These are phyloP conservation scores for Rattus rattus DNA, from an alignment of 2,113 vertebrate genomes.

Conservation along the genomic window DNA sequence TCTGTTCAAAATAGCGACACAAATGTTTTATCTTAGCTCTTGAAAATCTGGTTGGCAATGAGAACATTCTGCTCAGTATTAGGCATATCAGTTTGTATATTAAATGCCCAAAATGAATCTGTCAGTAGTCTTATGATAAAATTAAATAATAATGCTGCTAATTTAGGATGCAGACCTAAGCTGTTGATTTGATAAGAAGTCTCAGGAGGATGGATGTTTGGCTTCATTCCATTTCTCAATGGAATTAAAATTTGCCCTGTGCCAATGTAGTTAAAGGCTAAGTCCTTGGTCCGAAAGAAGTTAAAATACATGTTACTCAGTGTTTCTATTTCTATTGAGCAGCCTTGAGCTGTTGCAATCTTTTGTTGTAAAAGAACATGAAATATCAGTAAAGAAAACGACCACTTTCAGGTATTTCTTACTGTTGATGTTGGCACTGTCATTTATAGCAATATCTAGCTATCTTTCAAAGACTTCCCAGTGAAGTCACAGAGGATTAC, in stretches of 20 bases:
- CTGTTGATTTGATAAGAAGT: slow-evolving; percentile 37
- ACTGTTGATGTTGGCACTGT: neutral
- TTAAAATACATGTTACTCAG: neutral
- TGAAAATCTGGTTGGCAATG: neutral
- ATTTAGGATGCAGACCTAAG: slow-evolving; percentile 3
- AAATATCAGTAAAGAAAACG: neutral
- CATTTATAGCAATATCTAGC: slow-evolving; percentile 13
- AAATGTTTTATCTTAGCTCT: neutral
- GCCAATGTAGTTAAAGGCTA: neutral
- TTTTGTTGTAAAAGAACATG: neutral
- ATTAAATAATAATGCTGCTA: slow-evolving; percentile 44
- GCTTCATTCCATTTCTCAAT: neutral
- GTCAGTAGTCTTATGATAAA: slow-evolving; percentile 30
- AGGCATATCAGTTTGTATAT: neutral
- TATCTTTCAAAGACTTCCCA: neutral
- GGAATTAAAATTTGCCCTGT: slow-evolving; percentile 40
- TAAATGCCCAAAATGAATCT: slow-evolving; percentile 2
- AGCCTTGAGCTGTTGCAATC: neutral
- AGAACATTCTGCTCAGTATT: neutral
- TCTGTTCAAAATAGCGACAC: neutral
- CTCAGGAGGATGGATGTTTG: slow-evolving; percentile 38
- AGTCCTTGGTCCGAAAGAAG: neutral
- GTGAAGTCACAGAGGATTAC: neutral
- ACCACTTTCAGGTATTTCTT: neutral
- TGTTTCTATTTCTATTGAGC: neutral